Evolutionary conservation across 2,888 invertebrate genomes (phyloP), one percentile per base, ranked within the genome.

Genomic region (Plebejus argus): DNA sequence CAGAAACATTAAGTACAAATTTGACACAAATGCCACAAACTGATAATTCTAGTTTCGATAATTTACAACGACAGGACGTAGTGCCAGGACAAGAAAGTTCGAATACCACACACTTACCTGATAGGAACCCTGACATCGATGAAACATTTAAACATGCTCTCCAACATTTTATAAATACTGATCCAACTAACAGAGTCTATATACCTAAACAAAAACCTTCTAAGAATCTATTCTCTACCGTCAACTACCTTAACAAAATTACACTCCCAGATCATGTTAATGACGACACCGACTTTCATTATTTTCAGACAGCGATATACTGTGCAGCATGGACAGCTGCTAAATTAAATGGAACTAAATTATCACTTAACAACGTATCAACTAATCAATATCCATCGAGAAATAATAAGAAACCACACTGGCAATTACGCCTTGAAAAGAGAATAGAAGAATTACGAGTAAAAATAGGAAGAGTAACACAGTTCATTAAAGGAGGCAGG

Each of bases 381-480:
- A 35, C 0, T 35, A 35, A 35, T 35, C 35, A 35, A 35, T 6
- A 7, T 6, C 3, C 7, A 18, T n/a, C 70, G 0, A 23, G 28
- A 18, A 66, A 58, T 18, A 33, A 66, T 23, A 72, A 35, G 18
- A 35, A n/a, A 23, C 66, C 74, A n/a, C 76, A 66, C 8, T 80
- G 81, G 80, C 78, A 78, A 78, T 71, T 39, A 78, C 35, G 79
- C 56, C 7, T 79, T 10, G 53, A 80, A 79, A 76, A 77, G n/a
- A 71, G 66, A 74, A n/a, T 80, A 70, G 70, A 76, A 2, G 70
- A 76, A 3, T 18, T 81, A 53, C 35, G 80, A 76, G 20, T 28
- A 35, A 56, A 72, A 58, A 79, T 80, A 66, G 80, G 78, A 12
- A 49, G 76, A 74, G 23, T 80, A 15, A 78, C 74, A 70, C 45